Evolutionary conservation across 2,888 invertebrate genomes (phyloP).

Genomic region (Physocephala rufipes): DNA sequence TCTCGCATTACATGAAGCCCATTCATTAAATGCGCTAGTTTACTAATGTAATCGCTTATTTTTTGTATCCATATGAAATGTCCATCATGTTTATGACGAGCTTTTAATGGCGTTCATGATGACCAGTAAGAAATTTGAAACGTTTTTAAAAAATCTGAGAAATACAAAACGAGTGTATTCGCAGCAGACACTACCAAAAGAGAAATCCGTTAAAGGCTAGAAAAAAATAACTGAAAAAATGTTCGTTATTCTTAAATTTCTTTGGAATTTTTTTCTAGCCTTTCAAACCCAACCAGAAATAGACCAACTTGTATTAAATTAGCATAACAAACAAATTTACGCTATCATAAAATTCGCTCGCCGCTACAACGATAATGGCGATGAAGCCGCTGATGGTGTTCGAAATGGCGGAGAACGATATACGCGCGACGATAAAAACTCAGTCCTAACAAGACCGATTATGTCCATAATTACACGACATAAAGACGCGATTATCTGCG

Average conservation of each 20-base stretch:
- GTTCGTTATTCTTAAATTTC: not conserved
- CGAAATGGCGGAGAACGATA: slow-evolving; percentile 31
- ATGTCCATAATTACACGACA: slow-evolving; percentile 62
- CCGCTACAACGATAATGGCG: slow-evolving; percentile 20
- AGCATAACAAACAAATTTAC: slow-evolving; percentile 55
- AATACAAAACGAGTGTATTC: not conserved
- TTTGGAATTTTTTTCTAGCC: no score
- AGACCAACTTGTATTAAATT: slow-evolving; percentile 43
- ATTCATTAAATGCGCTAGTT: no score
- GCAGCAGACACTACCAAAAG: not conserved
- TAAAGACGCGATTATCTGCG: slow-evolving; percentile 58
- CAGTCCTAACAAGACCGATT: slow-evolving; percentile 55
- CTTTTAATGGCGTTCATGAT: no score
- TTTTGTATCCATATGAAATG: no score
- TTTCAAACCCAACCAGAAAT: no score
- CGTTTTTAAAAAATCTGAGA: not conserved
- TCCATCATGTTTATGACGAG: no score
- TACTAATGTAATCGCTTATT: no score
- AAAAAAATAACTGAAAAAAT: not conserved
- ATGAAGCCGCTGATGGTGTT: not conserved
- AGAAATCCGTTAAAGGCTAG: not conserved
- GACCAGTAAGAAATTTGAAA: not conserved
- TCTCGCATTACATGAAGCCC: no score
- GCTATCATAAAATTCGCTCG: slow-evolving; percentile 41
- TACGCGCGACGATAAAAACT: slow-evolving; percentile 28